These are phyloP conservation scores for Chromis chromis DNA, from an alignment of 2,797 vertebrate genomes.

Conservation along the genomic window DNA sequence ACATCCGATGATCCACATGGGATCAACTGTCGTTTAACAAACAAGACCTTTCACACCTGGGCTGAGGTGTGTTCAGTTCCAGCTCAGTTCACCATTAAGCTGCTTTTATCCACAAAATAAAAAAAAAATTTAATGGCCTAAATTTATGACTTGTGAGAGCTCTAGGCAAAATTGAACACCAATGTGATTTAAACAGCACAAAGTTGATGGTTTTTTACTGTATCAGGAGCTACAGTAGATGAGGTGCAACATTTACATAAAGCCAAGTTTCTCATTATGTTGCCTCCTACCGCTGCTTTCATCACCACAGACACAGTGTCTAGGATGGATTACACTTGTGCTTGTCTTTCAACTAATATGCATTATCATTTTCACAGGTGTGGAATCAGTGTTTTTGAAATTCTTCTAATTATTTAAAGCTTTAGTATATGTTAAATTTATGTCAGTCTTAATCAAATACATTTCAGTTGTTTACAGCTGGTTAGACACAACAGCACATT, in stretches of 20 bases:
- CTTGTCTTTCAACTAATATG: too few species aligned
- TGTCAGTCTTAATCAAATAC: background rate
- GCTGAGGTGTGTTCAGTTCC: conserved; percentile 7
- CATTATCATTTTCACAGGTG: too few species aligned
- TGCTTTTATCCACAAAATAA: conserved; percentile 3
- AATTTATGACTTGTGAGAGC: background rate
- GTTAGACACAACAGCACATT: background rate
- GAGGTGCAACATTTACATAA: background rate
- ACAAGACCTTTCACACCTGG: conserved; percentile 43
- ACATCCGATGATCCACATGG: conserved; percentile 48
- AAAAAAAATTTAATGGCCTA: background rate
- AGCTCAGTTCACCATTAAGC: background rate
- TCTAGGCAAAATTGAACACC: background rate
- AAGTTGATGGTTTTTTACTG: background rate
- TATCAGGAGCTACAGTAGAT: background rate
- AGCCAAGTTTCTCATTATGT: background rate
- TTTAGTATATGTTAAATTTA: background rate
- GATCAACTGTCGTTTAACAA: conserved; percentile 35
- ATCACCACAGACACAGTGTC: background rate
- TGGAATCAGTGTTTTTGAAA: background rate
- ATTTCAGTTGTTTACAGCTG: background rate
- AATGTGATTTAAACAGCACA: background rate
- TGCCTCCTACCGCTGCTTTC: background rate
- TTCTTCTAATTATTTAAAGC: background rate
- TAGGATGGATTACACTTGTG: background rate